Conservation (phyloP, 2,113 vertebrate genomes). For the Ursus arctos region DNA sequence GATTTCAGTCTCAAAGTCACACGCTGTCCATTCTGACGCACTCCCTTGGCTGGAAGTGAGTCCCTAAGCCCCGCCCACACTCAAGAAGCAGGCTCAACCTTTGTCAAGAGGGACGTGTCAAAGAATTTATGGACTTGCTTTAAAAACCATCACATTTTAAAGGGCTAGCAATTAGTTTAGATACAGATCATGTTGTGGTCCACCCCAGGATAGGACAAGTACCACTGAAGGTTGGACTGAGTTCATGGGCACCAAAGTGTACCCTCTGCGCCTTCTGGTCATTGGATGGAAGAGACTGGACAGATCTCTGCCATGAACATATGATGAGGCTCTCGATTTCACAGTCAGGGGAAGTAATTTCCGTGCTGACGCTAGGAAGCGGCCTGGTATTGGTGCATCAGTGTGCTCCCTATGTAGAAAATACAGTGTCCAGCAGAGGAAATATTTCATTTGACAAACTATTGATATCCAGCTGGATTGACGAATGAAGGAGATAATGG, state of each 20-base stretch:
- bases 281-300: not conserved
- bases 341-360: not conserved
- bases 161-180: not conserved
- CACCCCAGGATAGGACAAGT: not conserved
- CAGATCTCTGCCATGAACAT: rapidly evolving
- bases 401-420: not conserved
- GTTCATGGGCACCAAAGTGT: no score
- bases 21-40: not conserved
- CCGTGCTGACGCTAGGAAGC: not conserved
- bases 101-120: not conserved
- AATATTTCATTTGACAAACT: not conserved
- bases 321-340: not conserved
- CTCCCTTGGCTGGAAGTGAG: not conserved
- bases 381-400: no score
- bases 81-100: not conserved
- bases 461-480: not conserved
- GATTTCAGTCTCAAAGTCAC: not conserved
- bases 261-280: not conserved
- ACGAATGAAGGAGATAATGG: not conserved
- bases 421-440: not conserved
- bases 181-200: rapidly evolving
- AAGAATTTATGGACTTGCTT: not conserved
- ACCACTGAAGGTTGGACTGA: not conserved
- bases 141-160: not conserved
- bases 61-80: not conserved